Base-by-base conservation (phyloP, 2,888 invertebrate genomes). In the Lasioglossum malachurum region DNA sequence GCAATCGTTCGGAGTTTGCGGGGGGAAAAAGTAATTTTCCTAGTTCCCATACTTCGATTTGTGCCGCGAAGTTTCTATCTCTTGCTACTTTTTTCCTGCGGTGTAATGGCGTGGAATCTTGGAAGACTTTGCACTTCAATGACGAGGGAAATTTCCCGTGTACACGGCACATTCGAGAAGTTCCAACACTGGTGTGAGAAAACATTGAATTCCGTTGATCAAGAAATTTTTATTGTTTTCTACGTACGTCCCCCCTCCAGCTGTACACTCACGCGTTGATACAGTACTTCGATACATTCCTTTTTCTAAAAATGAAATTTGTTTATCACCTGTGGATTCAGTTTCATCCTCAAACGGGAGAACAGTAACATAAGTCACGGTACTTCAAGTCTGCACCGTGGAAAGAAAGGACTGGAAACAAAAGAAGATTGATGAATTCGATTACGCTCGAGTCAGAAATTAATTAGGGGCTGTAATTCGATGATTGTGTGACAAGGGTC, bases 381-480 rank as follows among this genome's bases (percentile, higher is more conserved):
- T 19, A 19, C 10, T 67, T 35, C 4, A 67, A 10, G 67, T 23
- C 10, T 67, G 67, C 35, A 35, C 35, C 38, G 69, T 69, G n/a
- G 69, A 10, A 4, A 69, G 38, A 64, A 60, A 23, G 10, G 23
- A 10, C 8, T 35, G 35, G 35, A 14, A 67, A 69, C 38, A n/a
- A 38, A 44, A 14, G 57, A 16, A 57, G 41, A 82, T 82, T 53
- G 72, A 78, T 71, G 64, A 84, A 84, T 82, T 75, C 75, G 78
- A 84, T 84, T 84, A 84, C 27, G 41, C 12, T 19, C 16, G 19
- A 38, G 35, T 19, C 46, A 72, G 82, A 72, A 84, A 78, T 84
- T 84, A 84, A 84, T 82, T 84, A 72, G 67, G 16, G 23, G 4
- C 19, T 16, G 53, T 82, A 75, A 73, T 14, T 69, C 75, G 75